Conservation (phyloP, 2,797 vertebrate species). For the Tadarida brasiliensis region DNA sequence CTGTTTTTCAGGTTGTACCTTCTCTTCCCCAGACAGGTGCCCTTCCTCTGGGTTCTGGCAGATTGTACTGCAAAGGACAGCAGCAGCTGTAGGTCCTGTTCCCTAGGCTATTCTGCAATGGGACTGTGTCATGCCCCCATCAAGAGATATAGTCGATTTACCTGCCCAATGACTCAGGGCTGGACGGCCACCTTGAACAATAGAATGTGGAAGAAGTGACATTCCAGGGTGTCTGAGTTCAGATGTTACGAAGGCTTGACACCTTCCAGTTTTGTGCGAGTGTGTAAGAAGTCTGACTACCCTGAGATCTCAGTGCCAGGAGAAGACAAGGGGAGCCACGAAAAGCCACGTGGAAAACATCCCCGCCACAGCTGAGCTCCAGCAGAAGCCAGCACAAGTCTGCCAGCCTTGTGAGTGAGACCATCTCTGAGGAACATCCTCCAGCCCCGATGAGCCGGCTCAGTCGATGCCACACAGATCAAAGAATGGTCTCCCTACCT, state of each 20-base stretch:
- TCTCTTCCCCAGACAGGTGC: accelerated
- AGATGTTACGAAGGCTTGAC: neutral
- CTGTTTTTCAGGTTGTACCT: neutral
- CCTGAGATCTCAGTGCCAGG: no score
- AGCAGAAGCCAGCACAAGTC: accelerated
- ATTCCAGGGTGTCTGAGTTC: neutral
- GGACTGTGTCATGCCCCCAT: neutral
- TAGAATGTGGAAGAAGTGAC: neutral
- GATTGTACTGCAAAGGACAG: neutral
- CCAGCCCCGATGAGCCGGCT: accelerated
- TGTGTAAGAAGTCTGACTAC: neutral
- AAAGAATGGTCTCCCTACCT: neutral
- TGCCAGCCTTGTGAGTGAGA: neutral
- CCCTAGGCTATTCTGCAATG: neutral
- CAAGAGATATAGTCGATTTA: neutral
- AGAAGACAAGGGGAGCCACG: neutral
- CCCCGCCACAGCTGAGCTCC: no score
- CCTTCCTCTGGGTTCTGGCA: neutral
- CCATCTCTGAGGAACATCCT: neutral
- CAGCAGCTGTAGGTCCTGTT: neutral
- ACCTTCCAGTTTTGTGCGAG: neutral
- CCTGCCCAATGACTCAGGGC: neutral
- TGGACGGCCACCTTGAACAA: neutral
- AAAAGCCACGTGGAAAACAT: accelerated
- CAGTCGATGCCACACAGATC: accelerated